Evolutionary conservation across 2,797 vertebrate species (phyloP).

Genomic region (Xenopus petersii): DNA sequence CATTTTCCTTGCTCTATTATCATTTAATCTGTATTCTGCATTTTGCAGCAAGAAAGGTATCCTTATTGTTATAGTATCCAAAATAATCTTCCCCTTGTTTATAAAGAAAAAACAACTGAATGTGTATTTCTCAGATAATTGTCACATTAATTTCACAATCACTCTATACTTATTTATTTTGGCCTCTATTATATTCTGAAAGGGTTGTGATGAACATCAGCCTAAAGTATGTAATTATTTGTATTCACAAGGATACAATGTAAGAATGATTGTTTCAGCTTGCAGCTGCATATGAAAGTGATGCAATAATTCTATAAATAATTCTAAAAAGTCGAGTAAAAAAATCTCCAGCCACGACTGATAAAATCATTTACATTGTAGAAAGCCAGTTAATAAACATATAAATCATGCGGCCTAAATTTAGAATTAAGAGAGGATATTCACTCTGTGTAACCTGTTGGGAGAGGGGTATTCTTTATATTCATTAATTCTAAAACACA

Average conservation of each 20-base stretch:
- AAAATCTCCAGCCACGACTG: neutral
- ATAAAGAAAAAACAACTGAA: neutral
- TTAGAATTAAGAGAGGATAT: conserved; percentile 18
- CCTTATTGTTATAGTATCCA: neutral
- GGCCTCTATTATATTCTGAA: neutral
- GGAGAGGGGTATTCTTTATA: conserved; percentile 26
- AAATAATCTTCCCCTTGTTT: neutral
- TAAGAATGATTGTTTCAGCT: conserved; percentile 1
- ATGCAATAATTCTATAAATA: conserved; percentile 2
- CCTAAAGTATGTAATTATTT: neutral
- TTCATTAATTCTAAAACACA: conserved; percentile 37
- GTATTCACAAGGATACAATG: conserved; percentile 1
- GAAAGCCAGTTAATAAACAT: neutral
- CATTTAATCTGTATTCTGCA: too few species aligned
- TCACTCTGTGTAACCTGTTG: conserved; percentile 17
- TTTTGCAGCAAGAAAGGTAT: too few species aligned
- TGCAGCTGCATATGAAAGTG: neutral
- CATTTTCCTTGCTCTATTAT: too few species aligned
- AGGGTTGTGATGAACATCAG: neutral
- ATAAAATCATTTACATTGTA: neutral
- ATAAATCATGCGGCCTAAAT: neutral
- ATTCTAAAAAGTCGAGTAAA: neutral
- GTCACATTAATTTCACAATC: neutral
- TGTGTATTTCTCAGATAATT: too few species aligned
- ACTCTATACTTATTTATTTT: neutral